Base-by-base conservation (phyloP, 2,888 invertebrate genomes). In the Tenthredo distinguenda region DNA sequence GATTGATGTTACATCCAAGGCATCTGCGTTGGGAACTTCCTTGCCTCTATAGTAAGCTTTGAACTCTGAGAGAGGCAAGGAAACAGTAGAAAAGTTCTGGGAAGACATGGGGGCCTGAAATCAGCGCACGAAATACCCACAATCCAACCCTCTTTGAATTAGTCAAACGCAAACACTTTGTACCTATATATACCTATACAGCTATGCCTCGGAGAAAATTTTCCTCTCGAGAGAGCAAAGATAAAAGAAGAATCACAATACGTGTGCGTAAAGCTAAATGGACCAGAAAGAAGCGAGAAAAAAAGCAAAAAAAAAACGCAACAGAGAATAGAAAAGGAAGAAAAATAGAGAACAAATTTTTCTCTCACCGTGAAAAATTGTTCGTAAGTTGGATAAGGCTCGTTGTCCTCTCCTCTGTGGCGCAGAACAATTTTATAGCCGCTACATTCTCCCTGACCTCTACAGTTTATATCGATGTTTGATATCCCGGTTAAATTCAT, bases 21-120 rank as follows among this genome's bases (percentile, higher is more conserved):
- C 94, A 88, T 95, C 95, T 18, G 95, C 95, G 86, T 94, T 94
- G 86, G 94, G 94, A n/a, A 95, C 93, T 88, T 94, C 93, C 88
- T 94, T 94, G 10, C 96, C 96, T 88, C 96, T 94, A 87, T 94
- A 96, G 89, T 95, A 96, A 0, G 96, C 94, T 90, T 95, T 95
- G 89, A 96, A 96, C 84, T 95, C 94, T 0, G 93, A 91, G 87
- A 96, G 94, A 18, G 95, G 94, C 55, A 96, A 91, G 85, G 92
- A 93, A 3, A 95, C 93, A 6, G 94, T 92, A n/a, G 94, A 94
- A 89, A 96, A 95, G 85, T 94, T 94, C 15, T 94, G 94, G 15
- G 86, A 86, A 15, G 90, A 89, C 89, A 94, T 94, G 4, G 95
- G 94, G 0, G 94, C 95, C 95, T 95, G 93, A 87, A 89, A 88